These are phyloP conservation scores for Gadus macrocephalus DNA, from an alignment of 2,113 vertebrate species.

Conservation along the genomic window DNA sequence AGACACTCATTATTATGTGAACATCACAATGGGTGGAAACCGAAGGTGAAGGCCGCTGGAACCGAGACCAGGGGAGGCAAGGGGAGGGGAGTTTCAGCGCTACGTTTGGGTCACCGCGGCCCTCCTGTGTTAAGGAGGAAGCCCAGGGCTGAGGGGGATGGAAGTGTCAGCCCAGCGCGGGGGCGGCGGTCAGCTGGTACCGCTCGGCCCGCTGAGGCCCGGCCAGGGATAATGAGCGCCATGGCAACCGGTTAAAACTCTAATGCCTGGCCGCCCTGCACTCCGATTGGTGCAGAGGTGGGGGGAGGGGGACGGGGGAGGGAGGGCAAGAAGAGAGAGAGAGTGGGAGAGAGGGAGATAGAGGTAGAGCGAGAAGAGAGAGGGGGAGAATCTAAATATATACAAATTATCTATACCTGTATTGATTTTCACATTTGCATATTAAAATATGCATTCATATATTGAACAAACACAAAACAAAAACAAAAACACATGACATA, in stretches of 20 bases:
- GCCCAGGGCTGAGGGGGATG: conserved; percentile 27
- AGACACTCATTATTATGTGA: too few relatives aligned
- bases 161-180: conserved; percentile 18
- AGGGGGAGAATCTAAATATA: too few relatives aligned
- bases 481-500: too few relatives aligned
- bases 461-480: too few relatives aligned
- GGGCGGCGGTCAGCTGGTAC: conserved; percentile 24
- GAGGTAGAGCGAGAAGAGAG: conserved; percentile 23
- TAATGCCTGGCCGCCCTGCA: conserved; percentile 41
- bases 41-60: too few relatives aligned
- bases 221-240: conserved; percentile 50
- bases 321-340: background rate
- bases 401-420: too few relatives aligned
- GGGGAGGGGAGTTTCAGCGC: too few relatives aligned
- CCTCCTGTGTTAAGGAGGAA: background rate
- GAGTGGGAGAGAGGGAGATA: background rate
- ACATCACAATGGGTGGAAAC: too few relatives aligned
- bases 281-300: conserved; percentile 34
- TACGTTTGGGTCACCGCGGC: too few relatives aligned
- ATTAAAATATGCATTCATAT: too few relatives aligned
- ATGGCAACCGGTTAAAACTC: conserved; percentile 40
- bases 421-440: too few relatives aligned
- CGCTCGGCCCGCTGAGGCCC: conserved; percentile 35
- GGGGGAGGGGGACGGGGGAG: conserved; percentile 15
- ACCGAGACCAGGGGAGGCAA: too few relatives aligned